Evolutionary conservation across 2,888 invertebrate species (phyloP).

Genomic region (Tyria jacobaeae): DNA sequence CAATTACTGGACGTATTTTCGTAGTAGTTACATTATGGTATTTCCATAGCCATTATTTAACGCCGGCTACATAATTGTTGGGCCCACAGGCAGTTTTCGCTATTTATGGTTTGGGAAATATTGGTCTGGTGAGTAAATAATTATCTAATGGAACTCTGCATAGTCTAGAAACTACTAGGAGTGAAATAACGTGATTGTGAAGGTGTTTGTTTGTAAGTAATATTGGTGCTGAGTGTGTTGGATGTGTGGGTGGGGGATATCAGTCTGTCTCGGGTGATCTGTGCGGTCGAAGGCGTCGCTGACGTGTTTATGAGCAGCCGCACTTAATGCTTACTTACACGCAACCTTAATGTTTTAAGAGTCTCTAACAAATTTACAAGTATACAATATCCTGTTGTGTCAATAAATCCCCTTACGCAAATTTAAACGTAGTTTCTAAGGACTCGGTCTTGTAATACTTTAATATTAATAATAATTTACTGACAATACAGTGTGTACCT

Average conservation of each 20-base stretch:
- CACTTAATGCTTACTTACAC: too few species aligned
- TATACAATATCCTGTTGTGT: conserved; percentile 62
- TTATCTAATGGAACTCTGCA: conserved; percentile 9
- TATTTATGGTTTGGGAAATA: conserved; percentile 17
- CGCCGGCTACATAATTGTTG: conserved; percentile 19
- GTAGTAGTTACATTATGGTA: conserved; percentile 22
- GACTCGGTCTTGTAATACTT: background rate
- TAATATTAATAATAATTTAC: background rate
- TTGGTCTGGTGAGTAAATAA: conserved; percentile 10
- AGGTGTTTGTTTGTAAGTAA: conserved; percentile 40
- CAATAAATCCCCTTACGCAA: conserved; percentile 60
- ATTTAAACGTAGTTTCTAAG: conserved; percentile 30
- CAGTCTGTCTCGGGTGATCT: conserved; percentile 69
- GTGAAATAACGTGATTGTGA: conserved; percentile 19
- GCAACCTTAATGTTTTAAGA: conserved; percentile 82
- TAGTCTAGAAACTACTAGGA: background rate
- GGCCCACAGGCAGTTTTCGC: conserved; percentile 12
- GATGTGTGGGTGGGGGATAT: conserved; percentile 72
- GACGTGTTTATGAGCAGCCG: conserved; percentile 78
- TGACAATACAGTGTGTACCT: background rate
- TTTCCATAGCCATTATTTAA: conserved; percentile 22
- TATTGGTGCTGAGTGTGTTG: conserved; percentile 22
- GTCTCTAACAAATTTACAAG: conserved; percentile 75
- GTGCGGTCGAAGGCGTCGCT: conserved; percentile 73
- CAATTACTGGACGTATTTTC: conserved; percentile 10